These are phyloP conservation scores for Tychaedon coryphoeus DNA, from an alignment of 2,113 vertebrate genomes.

Conservation along the genomic window DNA sequence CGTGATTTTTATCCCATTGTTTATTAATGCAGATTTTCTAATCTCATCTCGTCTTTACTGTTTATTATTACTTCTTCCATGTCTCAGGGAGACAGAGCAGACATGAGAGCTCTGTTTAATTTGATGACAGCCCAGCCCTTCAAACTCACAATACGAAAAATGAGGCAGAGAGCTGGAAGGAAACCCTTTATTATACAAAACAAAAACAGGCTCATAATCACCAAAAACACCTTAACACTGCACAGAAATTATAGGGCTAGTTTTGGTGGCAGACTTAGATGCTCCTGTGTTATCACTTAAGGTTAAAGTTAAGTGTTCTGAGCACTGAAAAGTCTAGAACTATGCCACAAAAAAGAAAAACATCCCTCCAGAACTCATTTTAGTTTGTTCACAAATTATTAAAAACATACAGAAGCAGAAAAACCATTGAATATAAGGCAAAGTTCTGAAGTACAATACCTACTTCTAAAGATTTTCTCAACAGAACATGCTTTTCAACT, in stretches of 20 bases:
- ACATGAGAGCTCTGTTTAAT: background rate
- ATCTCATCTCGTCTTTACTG: background rate
- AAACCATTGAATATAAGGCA: background rate
- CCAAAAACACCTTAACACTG: background rate
- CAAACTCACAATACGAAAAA: background rate
- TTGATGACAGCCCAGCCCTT: background rate
- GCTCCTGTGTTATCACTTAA: background rate
- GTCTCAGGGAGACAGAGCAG: background rate
- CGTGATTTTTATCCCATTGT: background rate
- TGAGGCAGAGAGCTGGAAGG: background rate
- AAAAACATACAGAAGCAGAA: background rate
- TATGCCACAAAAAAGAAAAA: background rate
- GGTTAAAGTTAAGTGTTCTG: background rate
- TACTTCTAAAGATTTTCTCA: background rate
- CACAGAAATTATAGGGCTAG: background rate
- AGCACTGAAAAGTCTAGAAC: background rate
- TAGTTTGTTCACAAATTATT: background rate
- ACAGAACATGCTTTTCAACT: background rate
- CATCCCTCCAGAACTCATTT: background rate
- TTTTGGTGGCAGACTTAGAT: background rate
- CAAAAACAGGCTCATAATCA: background rate
- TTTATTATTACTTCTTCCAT: background rate
- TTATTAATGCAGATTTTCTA: background rate
- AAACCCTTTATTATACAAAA: background rate
- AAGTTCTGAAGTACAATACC: background rate